These are phyloP conservation scores for Leucophenga varia DNA, from an alignment of 1,140 invertebrate genomes.

Conservation along the genomic window DNA sequence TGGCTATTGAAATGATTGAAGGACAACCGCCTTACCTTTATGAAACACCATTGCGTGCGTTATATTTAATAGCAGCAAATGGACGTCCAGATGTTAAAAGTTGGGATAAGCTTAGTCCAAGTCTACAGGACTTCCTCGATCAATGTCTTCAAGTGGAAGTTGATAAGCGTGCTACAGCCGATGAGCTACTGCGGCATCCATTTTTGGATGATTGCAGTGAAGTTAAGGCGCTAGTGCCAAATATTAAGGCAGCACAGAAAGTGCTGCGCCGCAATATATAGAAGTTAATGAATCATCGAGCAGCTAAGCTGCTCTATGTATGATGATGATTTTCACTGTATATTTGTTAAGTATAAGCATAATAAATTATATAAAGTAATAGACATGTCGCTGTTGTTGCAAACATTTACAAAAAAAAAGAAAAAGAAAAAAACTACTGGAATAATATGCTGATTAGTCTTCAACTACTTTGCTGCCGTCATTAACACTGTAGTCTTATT, in stretches of 20 bases:
- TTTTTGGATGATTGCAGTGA: conserved; percentile 87
- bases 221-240: conserved; percentile 79
- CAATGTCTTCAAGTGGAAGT: conserved; percentile 92
- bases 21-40: conserved; percentile 95
- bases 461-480: no score
- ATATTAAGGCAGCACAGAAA: conserved; percentile 81
- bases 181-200: conserved; percentile 82
- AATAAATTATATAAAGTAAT: no score
- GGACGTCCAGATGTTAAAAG: conserved; percentile 88
- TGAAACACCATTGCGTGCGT: conserved; percentile 89
- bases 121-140: conserved; percentile 83
- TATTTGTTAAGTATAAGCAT: no score
- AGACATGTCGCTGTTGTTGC: no score
- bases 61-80: conserved; percentile 95
- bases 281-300: conserved; percentile 46
- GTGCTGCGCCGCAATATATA: conserved; percentile 52
- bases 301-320: conserved; percentile 38
- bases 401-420: no score
- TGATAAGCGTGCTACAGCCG: conserved; percentile 79
- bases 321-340: conserved; percentile 16
- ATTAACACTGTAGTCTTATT: conserved; percentile 32
- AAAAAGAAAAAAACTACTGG: conserved; percentile 13
- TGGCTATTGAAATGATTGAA: conserved; percentile 97
- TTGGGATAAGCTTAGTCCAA: conserved; percentile 76
- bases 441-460: conserved; percentile 45